A percentile compares a stretch with the other conserved stretches of the same genome.
phyloP scores from a whole-genome alignment of 2,113 vertebrate species.

The Heliornis fulica region DNA sequence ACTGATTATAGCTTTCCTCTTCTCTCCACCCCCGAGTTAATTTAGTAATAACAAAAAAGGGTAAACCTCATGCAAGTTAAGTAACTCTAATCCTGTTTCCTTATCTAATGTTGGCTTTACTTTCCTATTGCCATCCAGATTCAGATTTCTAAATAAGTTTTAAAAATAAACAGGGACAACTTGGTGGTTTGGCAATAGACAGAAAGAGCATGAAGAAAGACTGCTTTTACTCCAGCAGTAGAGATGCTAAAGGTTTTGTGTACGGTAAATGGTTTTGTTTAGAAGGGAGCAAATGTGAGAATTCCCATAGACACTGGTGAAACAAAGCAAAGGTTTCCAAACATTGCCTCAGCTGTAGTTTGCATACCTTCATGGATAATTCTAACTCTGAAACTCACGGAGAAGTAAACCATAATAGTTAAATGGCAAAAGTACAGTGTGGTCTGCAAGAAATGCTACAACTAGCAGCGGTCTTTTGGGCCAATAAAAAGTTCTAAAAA shows the following conservation, averaged over 20 bases:
- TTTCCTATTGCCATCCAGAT: background rate
- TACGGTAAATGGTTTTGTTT: background rate
- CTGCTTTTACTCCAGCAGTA: background rate
- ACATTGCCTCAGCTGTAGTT: background rate
- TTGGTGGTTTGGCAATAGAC: background rate
- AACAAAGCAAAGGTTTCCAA: background rate
- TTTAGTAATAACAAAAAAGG: slow-evolving; percentile 41
- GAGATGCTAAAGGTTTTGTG: background rate
- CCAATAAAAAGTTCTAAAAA: background rate
- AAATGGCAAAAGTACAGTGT: background rate
- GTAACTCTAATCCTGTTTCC: background rate
- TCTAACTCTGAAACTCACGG: background rate
- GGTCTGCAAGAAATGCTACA: background rate
- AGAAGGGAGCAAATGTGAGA: background rate
- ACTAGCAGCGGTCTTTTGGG: background rate
- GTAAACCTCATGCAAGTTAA: background rate
- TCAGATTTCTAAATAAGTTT: slow-evolving; percentile 39
- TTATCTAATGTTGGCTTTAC: slow-evolving; percentile 18
- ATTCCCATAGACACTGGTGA: background rate
- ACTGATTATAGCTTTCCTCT: background rate
- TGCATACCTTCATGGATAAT: background rate
- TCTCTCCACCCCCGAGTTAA: background rate
- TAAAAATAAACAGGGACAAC: background rate
- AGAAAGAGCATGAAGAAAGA: background rate
- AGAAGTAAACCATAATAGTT: background rate